Evolutionary conservation across 2,113 vertebrate species (phyloP).

Genomic region (Gnathonemus echidnorhynchus): DNA sequence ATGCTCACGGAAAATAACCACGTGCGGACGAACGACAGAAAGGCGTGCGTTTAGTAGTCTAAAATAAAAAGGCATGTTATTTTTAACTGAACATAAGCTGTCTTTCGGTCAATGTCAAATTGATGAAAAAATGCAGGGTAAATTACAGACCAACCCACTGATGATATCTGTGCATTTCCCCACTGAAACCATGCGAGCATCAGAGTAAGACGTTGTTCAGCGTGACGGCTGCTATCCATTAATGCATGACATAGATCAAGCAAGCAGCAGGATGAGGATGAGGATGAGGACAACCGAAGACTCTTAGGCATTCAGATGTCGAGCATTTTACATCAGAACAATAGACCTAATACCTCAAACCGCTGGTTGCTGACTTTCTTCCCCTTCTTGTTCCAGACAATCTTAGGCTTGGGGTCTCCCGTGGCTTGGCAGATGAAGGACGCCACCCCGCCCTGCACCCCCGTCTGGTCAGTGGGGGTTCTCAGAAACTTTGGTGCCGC

Average conservation of each 20-base stretch:
- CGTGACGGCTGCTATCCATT: neutral
- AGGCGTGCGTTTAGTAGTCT: neutral
- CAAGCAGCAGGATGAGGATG: neutral
- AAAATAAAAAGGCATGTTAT: neutral
- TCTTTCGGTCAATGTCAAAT: neutral
- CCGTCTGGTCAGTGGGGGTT: conserved; percentile 89
- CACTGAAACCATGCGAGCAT: conserved; percentile 2
- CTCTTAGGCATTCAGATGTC: conserved; percentile 24
- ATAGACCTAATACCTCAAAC: conserved; percentile 97
- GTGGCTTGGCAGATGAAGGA: conserved; percentile 95
- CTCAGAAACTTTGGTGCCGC: conserved; percentile 88
- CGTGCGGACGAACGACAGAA: neutral
- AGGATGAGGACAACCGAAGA: neutral
- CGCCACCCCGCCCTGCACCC: conserved; percentile 91
- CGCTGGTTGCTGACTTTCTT: conserved; percentile 99
- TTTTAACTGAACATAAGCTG: neutral
- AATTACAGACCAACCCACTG: neutral
- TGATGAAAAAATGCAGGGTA: neutral
- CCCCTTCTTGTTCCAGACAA: conserved; percentile 98
- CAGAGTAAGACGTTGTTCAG: neutral
- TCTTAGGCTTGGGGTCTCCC: conserved; percentile 92
- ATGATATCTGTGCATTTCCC: neutral
- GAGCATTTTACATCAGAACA: conserved; percentile 66
- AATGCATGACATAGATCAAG: neutral
- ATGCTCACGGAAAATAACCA: neutral